Conservation (phyloP, 2,888 invertebrate species). For the Empis livida region DNA sequence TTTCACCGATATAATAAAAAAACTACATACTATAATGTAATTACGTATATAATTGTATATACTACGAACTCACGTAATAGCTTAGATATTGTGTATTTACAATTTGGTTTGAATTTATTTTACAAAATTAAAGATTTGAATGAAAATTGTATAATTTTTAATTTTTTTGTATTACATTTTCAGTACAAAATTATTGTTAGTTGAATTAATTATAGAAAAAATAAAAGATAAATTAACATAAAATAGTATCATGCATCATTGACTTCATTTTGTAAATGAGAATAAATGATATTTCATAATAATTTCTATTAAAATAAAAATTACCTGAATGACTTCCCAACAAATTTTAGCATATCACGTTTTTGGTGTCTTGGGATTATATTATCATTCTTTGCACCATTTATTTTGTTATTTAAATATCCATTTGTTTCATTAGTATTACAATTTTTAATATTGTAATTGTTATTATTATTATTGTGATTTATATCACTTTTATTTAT, state of each 20-base stretch:
- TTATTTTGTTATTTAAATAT: conserved; percentile 21
- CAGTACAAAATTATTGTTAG: too few species aligned
- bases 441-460: conserved; percentile 5
- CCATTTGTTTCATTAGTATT: conserved; percentile 2
- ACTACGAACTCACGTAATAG: too few species aligned
- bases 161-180: too few species aligned
- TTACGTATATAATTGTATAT: too few species aligned
- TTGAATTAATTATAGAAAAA: too few species aligned
- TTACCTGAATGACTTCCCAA: conserved; percentile 39
- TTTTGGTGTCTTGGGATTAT: conserved; percentile 9
- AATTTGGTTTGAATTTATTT: too few species aligned
- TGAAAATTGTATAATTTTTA: too few species aligned
- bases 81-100: too few species aligned
- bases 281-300: not conserved
- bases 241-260: not conserved
- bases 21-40: too few species aligned
- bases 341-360: conserved; percentile 34
- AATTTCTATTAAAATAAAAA: conserved; percentile 12
- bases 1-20: too few species aligned
- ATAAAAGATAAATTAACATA: too few species aligned
- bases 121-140: too few species aligned
- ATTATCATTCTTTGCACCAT: conserved; percentile 18
- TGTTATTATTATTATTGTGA: conserved; percentile 6
- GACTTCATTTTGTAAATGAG: not conserved
- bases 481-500: conserved; percentile 16